Percentiles rank a stretch among this genome's conserved stretches.
phyloP scores from a whole-genome alignment of 2,113 vertebrate genomes.

The Pollimyrus isidori region DNA sequence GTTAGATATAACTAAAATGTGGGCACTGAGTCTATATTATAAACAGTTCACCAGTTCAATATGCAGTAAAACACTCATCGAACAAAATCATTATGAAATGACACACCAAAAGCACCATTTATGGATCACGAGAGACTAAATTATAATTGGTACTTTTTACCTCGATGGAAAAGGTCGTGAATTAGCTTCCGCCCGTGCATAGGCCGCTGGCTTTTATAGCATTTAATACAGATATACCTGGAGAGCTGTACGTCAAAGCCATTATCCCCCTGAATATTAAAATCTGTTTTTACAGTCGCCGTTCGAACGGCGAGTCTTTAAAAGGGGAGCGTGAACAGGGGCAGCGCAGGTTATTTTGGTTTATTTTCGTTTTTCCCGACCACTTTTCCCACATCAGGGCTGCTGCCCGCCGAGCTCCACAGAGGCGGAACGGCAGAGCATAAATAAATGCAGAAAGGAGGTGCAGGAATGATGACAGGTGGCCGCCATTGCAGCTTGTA shows the following conservation, averaged over 20 bases:
- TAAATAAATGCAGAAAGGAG: background rate
- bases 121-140: background rate
- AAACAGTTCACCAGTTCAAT: background rate
- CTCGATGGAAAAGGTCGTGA: background rate
- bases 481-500: background rate
- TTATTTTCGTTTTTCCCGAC: background rate
- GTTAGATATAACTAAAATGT: background rate
- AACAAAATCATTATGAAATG: background rate
- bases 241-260: background rate
- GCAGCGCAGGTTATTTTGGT: background rate
- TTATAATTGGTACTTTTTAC: slow-evolving; percentile 2
- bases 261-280: slow-evolving; percentile 9
- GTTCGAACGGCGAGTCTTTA: background rate
- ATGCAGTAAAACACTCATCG: background rate
- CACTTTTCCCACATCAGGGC: background rate
- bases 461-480: background rate
- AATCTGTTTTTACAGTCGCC: background rate
- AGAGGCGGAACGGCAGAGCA: background rate
- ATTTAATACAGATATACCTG: background rate
- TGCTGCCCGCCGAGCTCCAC: background rate
- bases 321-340: background rate
- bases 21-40: background rate
- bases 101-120: background rate
- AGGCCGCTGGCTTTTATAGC: background rate
- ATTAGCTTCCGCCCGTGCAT: background rate